Evolutionary conservation across 30 jellyfish, hydroid and myxozoan species (phyloP).

Genomic region (Aurelia sp.): DNA sequence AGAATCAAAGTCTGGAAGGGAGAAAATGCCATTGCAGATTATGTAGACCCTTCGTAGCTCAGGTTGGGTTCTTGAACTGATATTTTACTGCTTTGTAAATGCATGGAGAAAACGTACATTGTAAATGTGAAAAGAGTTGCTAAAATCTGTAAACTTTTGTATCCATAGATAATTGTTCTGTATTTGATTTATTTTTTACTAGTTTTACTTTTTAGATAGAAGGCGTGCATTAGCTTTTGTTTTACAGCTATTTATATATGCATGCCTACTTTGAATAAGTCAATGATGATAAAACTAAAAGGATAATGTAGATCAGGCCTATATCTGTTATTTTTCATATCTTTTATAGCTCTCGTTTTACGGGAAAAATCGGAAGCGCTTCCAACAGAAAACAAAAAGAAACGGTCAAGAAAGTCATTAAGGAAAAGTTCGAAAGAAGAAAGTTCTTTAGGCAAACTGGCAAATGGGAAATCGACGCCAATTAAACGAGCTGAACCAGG

Average conservation of each 20-base stretch:
- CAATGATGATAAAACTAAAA: background rate
- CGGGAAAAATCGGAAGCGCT: slow-evolving; percentile 49
- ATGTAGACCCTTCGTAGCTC: too few relatives aligned
- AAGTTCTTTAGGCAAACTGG: background rate
- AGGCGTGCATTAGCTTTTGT: background rate
- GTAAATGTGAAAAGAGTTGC: too few relatives aligned
- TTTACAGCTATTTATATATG: background rate
- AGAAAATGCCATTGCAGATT: too few relatives aligned
- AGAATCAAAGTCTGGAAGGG: too few relatives aligned
- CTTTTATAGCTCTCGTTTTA: slow-evolving; percentile 25
- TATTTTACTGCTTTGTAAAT: too few relatives aligned
- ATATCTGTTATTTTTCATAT: background rate
- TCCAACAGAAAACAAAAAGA: slow-evolving; percentile 10
- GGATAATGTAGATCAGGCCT: background rate
- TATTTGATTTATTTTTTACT: too few relatives aligned
- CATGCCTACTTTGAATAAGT: too few relatives aligned
- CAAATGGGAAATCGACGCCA: slow-evolving; percentile 10
- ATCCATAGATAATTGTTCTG: too few relatives aligned
- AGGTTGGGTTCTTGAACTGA: too few relatives aligned
- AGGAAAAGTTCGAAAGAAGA: slow-evolving; percentile 36
- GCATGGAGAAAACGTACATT: too few relatives aligned
- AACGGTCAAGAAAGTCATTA: slow-evolving; percentile 8
- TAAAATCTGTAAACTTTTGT: too few relatives aligned
- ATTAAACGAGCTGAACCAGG: background rate
- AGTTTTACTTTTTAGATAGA: too few relatives aligned